phyloP scores from a whole-genome alignment of 53 echinoderm and acorn worm genomes.

The Patiria pectinifera region DNA sequence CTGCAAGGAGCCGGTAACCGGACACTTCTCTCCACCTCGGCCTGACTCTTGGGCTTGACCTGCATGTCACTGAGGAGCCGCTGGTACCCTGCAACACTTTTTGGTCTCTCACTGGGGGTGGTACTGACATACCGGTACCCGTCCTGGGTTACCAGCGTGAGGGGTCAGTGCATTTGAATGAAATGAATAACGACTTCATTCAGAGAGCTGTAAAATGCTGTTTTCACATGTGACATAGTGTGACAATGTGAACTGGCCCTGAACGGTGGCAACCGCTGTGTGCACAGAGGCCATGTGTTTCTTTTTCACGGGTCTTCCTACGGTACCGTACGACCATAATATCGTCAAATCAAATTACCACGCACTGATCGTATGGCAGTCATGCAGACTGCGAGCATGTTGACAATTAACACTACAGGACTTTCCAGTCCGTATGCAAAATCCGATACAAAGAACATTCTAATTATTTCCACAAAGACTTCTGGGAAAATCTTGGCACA shows the following conservation, averaged over 20 bases:
- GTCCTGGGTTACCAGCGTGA: neutral
- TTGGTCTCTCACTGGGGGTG: neutral
- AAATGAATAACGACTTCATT: neutral
- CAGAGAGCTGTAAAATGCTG: neutral
- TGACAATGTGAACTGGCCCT: constrained; percentile 5
- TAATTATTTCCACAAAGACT: neutral
- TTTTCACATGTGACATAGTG: neutral
- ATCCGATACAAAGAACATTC: neutral
- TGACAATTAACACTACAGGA: neutral
- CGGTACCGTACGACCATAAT: neutral
- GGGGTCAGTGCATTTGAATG: constrained; percentile 26
- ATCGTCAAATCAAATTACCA: constrained; percentile 7
- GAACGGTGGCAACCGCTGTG: neutral
- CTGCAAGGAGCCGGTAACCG: neutral
- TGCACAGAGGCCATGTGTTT: neutral
- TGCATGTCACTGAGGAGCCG: constrained; percentile 10
- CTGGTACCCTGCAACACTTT: constrained; percentile 20
- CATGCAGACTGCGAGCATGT: neutral
- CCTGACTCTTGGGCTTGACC: constrained; percentile 20
- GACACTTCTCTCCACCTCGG: constrained; percentile 12
- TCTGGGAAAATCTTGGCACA: neutral
- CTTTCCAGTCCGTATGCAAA: neutral
- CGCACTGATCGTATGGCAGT: neutral
- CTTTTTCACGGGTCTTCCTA: neutral
- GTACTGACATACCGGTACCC: too few species aligned